Evolutionary conservation across 1,140 invertebrate genomes (phyloP).

Genomic region (Drosophila santomea): DNA sequence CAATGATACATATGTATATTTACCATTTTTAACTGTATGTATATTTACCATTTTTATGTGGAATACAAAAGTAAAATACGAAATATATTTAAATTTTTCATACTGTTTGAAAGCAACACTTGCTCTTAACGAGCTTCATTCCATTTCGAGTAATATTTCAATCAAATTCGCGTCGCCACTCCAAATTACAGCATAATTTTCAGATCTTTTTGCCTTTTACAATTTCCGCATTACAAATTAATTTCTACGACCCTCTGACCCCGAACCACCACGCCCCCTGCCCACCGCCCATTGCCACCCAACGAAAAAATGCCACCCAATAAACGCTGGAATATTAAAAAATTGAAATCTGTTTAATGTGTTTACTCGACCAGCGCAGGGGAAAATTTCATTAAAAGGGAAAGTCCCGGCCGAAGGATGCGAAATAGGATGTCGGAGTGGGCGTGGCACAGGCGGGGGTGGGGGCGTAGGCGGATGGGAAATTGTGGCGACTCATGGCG

Average conservation of each 20-base stretch:
- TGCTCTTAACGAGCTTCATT: conserved; percentile 14
- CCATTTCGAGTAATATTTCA: conserved; percentile 53
- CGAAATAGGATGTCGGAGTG: conserved; percentile 20
- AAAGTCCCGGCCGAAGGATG: conserved; percentile 37
- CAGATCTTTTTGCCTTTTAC: conserved; percentile 50
- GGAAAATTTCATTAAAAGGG: conserved; percentile 63
- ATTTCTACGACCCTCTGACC: conserved; percentile 41
- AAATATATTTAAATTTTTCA: neutral
- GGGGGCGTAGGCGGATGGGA: conserved; percentile 1
- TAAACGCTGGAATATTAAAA: conserved; percentile 50
- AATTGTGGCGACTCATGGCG: conserved; percentile 79
- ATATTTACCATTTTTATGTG: too few relatives aligned
- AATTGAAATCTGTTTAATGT: conserved; percentile 71
- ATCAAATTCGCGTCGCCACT: conserved; percentile 59
- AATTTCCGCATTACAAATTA: conserved; percentile 75
- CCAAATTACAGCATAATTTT: conserved; percentile 59
- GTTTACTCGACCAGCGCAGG: conserved; percentile 60
- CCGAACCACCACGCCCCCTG: neutral
- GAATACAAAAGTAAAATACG: too few relatives aligned
- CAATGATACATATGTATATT: too few relatives aligned
- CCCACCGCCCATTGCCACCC: neutral
- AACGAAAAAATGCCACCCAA: conserved; percentile 18
- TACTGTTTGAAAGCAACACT: neutral
- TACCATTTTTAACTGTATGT: too few relatives aligned
- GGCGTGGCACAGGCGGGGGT: neutral